Conservation (phyloP, 2,888 invertebrate genomes). For the Melanotus villosus region DNA sequence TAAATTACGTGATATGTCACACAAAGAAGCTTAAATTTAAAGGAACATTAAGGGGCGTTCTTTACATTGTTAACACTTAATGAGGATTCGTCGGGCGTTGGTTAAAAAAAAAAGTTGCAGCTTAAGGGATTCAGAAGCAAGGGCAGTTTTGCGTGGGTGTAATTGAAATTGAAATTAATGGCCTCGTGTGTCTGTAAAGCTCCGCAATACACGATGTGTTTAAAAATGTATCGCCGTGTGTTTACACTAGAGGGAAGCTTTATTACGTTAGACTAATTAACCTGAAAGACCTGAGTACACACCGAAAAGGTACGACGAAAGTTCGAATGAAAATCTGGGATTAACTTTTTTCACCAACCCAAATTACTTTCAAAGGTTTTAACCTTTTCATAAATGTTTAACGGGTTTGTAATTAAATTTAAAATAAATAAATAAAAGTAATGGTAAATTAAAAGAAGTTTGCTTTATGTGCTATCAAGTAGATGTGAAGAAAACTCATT, state of each 20-base stretch:
- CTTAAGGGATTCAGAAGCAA: background rate
- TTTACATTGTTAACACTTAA: constrained; percentile 11
- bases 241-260: background rate
- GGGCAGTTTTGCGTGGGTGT: constrained; percentile 11
- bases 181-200: background rate
- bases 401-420: too few relatives aligned
- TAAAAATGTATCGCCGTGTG: constrained; percentile 16
- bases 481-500: too few relatives aligned
- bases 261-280: constrained; percentile 10
- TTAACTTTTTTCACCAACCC: too few relatives aligned
- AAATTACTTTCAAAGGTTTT: too few relatives aligned
- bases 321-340: too few relatives aligned
- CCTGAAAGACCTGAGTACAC: background rate
- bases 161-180: constrained; percentile 20
- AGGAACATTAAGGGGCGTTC: background rate
- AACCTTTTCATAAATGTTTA: too few relatives aligned
- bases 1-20: constrained; percentile 18
- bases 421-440: too few relatives aligned
- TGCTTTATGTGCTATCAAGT: too few relatives aligned
- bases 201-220: constrained; percentile 1
- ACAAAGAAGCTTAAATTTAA: background rate
- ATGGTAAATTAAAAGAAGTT: too few relatives aligned
- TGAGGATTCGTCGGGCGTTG: background rate
- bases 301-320: background rate
- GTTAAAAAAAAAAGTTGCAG: constrained; percentile 1